Evolutionary conservation across 2,113 vertebrate species (phyloP), one percentile per base, ranked within the genome.

Genomic region (Desmodus rotundus): DNA sequence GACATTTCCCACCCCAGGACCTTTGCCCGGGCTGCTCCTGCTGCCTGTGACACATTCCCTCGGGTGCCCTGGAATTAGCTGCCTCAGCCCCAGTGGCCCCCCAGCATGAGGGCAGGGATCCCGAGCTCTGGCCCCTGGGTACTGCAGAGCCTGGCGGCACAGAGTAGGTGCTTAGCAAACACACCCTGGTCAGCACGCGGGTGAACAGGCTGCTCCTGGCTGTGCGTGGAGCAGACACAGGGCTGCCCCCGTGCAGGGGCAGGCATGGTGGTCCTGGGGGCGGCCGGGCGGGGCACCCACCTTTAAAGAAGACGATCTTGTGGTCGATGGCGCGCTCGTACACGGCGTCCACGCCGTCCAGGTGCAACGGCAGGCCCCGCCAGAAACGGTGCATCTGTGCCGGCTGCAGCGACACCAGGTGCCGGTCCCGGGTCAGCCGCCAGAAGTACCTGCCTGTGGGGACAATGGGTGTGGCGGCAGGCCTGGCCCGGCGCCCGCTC

Each of bases 281-380:
- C n/a, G 16, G 22, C 36, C 14, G 0, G 76, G 61, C 2, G 4
- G 68, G 43, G 16, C 11, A 1, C 97, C 96, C 98, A 99, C 99
- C 99, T 99, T 99, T 99, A 96, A 99, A 99, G 98, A 99, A 99
- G 77, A 99, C 98, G 0, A 99, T 99, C 97, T 99, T 99, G 97
- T 99, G 99, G 96, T 99, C 99, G 0, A 98, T 99, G 11, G 99
- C 98, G 68, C 99, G 98, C 98, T 99, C 99, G 0, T 99, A 99
- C 14, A 99, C 99, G 0, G 99, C 99, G 0, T 99, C 99, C 98
- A 99, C 98, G 0, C 99, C 98, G 95, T 99, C 99, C 98, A 99
- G 98, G 87, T 99, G 99, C 80, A 98, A 96, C 0, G 99, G 99
- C 45, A 99, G 98, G 16, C 99, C 99, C 74, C 99, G 98, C 99